Evolutionary conservation across 2,113 vertebrate species (phyloP).

Genomic region (Speoplatyrhinus poulsoni): DNA sequence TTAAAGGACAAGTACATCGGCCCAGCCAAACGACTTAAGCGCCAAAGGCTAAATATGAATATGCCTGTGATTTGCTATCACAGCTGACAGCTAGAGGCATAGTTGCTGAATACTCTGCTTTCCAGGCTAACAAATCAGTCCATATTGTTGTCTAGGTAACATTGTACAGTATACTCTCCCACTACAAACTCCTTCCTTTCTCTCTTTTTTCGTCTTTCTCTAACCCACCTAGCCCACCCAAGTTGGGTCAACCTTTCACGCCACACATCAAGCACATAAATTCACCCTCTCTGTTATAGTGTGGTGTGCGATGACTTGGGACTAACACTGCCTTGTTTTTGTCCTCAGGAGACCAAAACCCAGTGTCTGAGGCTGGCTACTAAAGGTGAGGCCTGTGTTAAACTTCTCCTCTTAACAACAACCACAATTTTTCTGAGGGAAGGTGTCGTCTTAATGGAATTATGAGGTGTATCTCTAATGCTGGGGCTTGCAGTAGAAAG

Average conservation of each 20-base stretch:
- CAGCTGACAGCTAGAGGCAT: too few species aligned
- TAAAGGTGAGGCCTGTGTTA: conserved; percentile 86
- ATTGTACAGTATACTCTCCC: not conserved
- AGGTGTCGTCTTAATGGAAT: not conserved
- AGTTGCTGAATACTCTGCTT: too few species aligned
- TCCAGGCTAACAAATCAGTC: too few species aligned
- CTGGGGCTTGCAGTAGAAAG: not conserved
- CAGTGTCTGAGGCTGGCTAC: conserved; percentile 96
- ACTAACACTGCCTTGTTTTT: conserved; percentile 35
- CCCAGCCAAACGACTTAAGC: too few species aligned
- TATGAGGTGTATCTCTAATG: not conserved
- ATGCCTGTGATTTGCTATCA: too few species aligned
- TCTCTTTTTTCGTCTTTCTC: not conserved
- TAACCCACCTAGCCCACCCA: not conserved
- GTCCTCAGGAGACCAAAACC: conserved; percentile 92
- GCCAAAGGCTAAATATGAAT: too few species aligned
- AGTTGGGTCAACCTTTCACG: not conserved
- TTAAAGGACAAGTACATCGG: too few species aligned
- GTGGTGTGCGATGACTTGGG: not conserved
- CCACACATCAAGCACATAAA: too few species aligned
- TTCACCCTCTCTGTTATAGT: not conserved
- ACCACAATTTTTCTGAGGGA: not conserved
- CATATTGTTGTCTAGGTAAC: too few species aligned
- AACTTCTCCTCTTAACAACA: not conserved
- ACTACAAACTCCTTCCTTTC: not conserved